Evolutionary conservation across 2,113 vertebrate species (phyloP).

Genomic region (Clarias magur): DNA sequence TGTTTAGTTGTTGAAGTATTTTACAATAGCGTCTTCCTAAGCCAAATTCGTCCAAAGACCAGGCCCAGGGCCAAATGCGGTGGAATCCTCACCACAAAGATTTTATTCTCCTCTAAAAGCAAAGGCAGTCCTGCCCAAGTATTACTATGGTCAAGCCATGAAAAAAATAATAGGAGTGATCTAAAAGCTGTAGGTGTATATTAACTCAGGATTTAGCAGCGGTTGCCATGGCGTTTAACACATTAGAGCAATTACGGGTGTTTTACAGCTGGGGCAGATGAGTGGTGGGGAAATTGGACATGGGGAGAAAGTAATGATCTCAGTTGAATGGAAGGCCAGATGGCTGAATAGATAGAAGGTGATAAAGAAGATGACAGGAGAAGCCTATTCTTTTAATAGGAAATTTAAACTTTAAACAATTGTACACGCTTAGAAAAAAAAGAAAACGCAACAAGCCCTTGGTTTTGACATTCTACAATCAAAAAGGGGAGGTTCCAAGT

Average conservation of each 20-base stretch:
- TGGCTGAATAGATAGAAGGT: constrained; percentile 74
- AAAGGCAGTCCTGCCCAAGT: neutral
- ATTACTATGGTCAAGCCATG: constrained; percentile 63
- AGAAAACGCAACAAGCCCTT: too few relatives aligned
- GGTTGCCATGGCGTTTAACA: constrained; percentile 93
- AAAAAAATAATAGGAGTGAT: constrained; percentile 87
- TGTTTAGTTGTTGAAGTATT: too few relatives aligned
- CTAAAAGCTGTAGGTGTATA: constrained; percentile 82
- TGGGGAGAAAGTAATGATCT: constrained; percentile 85
- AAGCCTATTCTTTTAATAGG: neutral
- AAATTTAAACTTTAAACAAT: neutral
- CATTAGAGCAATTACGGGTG: constrained; percentile 94
- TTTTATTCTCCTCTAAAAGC: neutral
- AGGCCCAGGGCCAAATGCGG: neutral
- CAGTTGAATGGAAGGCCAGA: constrained; percentile 89
- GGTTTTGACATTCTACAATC: neutral
- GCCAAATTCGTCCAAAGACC: neutral
- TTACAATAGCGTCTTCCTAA: neutral
- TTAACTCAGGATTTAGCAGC: constrained; percentile 86
- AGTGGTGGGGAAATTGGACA: constrained; percentile 31
- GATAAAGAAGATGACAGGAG: constrained; percentile 4
- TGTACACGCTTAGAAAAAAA: neutral
- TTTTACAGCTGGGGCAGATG: constrained; percentile 76
- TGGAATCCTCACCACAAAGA: neutral
- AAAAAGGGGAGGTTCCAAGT: neutral